A percentile compares a stretch with the other conserved stretches of the same genome.
These are phyloP conservation scores for Halocynthia aurantium DNA, from an alignment of 23 tunicate genomes.

Conservation along the genomic window DNA sequence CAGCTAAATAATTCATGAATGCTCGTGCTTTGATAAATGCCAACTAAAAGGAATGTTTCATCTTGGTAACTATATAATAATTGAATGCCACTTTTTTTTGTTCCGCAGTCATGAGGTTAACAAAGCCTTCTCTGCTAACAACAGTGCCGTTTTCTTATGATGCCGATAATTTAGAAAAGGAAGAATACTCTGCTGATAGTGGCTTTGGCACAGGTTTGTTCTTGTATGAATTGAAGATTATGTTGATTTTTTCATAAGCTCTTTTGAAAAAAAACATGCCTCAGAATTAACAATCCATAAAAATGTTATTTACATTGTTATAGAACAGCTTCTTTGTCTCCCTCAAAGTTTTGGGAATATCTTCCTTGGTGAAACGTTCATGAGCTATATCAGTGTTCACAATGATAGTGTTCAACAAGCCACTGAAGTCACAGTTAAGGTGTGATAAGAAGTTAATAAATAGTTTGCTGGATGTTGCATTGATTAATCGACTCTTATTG, in stretches of 20 bases:
- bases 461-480: background rate
- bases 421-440: constrained; percentile 54
- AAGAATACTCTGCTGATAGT: background rate
- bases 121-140: constrained; percentile 63
- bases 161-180: constrained; percentile 17
- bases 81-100: background rate
- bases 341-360: constrained; percentile 94
- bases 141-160: constrained; percentile 28
- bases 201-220: background rate
- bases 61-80: background rate
- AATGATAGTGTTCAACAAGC: constrained; percentile 64
- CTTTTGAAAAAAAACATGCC: too few species aligned
- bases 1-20: too few species aligned
- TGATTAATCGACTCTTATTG: background rate
- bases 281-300: too few species aligned
- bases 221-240: too few species aligned
- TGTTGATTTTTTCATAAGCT: too few species aligned
- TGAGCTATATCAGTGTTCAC: constrained; percentile 80
- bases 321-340: constrained; percentile 33
- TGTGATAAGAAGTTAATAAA: background rate
- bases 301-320: constrained; percentile 1
- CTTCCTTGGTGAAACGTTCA: constrained; percentile 91
- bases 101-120: constrained; percentile 56
- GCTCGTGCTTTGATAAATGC: too few species aligned
- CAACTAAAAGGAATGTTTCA: background rate